Conservation (phyloP, 1,140 invertebrate genomes). For the Platorchestia sp. region DNA sequence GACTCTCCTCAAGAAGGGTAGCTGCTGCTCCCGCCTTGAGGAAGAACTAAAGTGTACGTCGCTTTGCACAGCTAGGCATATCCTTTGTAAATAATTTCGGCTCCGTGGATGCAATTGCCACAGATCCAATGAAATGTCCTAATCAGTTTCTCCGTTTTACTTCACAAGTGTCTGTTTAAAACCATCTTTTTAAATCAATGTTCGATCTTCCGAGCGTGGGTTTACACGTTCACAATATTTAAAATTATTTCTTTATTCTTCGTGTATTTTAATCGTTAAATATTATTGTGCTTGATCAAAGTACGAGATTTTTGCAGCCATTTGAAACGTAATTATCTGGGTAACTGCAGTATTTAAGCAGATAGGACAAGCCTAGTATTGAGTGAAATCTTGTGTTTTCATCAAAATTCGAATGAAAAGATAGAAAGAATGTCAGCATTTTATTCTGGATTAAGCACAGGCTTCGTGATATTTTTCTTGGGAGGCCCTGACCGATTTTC, state of each 20-base stretch:
- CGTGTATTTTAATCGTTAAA: not conserved
- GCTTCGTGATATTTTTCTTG: no score
- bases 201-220: not conserved
- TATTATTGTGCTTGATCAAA: not conserved
- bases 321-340: not conserved
- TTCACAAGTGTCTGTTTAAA: not conserved
- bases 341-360: not conserved
- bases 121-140: not conserved
- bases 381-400: no score
- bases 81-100: not conserved
- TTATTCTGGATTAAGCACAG: no score
- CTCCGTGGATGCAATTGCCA: not conserved
- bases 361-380: not conserved
- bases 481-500: no score
- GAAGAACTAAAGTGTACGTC: not conserved
- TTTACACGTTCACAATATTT: not conserved
- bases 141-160: not conserved
- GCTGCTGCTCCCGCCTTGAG: not conserved
- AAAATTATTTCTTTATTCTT: not conserved
- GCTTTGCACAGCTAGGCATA: not conserved
- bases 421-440: no score
- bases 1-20: not conserved
- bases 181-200: not conserved
- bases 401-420: no score
- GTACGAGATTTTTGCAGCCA: not conserved